Evolutionary conservation across 2,888 invertebrate species (phyloP).

Genomic region (Villa cingulata): DNA sequence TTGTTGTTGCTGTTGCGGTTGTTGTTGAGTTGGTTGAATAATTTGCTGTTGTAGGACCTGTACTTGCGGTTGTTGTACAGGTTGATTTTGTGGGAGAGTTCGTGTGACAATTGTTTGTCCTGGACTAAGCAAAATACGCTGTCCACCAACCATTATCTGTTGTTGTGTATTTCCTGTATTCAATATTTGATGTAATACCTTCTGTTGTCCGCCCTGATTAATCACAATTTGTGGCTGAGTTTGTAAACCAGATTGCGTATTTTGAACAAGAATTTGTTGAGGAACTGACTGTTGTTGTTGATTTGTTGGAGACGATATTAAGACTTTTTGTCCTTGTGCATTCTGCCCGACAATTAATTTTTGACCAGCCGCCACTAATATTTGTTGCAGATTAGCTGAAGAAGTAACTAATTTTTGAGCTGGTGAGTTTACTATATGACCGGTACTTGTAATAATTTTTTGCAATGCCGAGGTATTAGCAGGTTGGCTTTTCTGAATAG

Average conservation of each 20-base stretch:
- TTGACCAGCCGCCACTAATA: constrained; percentile 30
- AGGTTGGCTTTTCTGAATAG: neutral
- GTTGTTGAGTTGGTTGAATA: constrained; percentile 19
- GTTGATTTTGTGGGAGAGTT: constrained; percentile 26
- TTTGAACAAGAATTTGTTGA: constrained; percentile 9
- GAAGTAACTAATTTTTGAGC: constrained; percentile 13
- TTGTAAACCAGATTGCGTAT: neutral
- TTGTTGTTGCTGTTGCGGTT: constrained; percentile 14
- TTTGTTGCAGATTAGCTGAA: constrained; percentile 27
- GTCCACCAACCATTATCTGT: constrained; percentile 35
- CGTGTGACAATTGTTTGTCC: constrained; percentile 35
- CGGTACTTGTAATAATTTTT: constrained; percentile 12
- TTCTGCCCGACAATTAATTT: constrained; percentile 32
- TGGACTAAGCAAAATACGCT: constrained; percentile 33
- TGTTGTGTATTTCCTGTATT: constrained; percentile 34
- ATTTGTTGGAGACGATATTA: constrained; percentile 25
- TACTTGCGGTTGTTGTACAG: constrained; percentile 20
- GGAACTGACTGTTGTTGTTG: constrained; percentile 8
- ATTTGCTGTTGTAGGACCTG: constrained; percentile 27
- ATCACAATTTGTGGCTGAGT: constrained; percentile 18
- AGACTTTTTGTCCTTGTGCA: constrained; percentile 34
- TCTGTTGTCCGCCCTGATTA: constrained; percentile 25
- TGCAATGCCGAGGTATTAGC: constrained; percentile 2
- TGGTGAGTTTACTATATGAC: constrained; percentile 6
- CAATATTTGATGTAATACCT: constrained; percentile 35